These are phyloP conservation scores for Amyelois transitella DNA, from an alignment of 1,140 invertebrate species.

Conservation along the genomic window DNA sequence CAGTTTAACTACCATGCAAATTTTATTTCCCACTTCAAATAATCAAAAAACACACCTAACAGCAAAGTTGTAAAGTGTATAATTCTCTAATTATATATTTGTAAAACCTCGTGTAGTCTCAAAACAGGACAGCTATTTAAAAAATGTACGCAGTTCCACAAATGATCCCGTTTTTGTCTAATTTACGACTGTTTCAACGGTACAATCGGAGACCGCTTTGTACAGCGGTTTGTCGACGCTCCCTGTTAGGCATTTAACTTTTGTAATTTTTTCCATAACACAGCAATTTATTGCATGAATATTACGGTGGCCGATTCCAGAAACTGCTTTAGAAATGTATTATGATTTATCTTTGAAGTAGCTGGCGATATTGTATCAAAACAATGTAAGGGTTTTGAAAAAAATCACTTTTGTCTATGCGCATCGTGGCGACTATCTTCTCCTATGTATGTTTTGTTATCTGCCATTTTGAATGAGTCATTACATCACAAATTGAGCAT, in stretches of 20 bases:
- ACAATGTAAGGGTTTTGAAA: constrained; percentile 7
- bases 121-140: constrained; percentile 21
- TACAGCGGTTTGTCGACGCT: constrained; percentile 16
- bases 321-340: constrained; percentile 38
- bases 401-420: neutral
- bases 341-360: constrained; percentile 45
- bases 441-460: neutral
- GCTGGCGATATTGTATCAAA: constrained; percentile 39
- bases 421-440: neutral
- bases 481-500: neutral
- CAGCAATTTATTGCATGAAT: constrained; percentile 58
- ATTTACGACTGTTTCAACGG: constrained; percentile 55
- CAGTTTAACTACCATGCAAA: neutral
- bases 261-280: constrained; percentile 53
- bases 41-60: neutral
- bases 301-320: constrained; percentile 51
- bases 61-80: neutral
- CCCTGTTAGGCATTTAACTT: constrained; percentile 27
- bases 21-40: neutral
- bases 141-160: constrained; percentile 62
- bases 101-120: constrained; percentile 18
- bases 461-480: neutral
- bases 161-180: constrained; percentile 53
- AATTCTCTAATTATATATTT: neutral
- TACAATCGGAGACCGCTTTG: constrained; percentile 30